Conservation (phyloP, 92 coral and sea anemone genomes). For the Meandrina meandrites region DNA sequence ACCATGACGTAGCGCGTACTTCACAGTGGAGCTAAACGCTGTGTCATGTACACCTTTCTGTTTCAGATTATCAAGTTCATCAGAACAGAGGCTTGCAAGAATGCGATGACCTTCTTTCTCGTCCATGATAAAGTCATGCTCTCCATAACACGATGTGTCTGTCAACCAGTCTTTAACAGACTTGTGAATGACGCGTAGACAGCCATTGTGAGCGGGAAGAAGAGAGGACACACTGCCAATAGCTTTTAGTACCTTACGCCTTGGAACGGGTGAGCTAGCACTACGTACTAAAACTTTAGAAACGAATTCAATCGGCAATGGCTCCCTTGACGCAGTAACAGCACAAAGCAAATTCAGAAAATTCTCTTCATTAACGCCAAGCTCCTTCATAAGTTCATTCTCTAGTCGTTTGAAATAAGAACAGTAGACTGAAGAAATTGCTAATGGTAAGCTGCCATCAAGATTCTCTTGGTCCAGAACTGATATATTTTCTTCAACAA, state of each 20-base stretch:
- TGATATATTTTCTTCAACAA: neutral
- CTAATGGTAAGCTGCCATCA: neutral
- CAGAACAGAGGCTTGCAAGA: conserved; percentile 45
- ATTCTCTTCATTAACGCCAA: neutral
- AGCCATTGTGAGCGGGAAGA: conserved; percentile 45
- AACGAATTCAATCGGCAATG: conserved; percentile 6
- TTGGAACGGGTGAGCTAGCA: too few relatives aligned
- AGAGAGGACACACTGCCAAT: conserved; percentile 42
- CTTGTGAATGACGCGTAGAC: conserved; percentile 48
- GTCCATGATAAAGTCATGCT: conserved; percentile 31
- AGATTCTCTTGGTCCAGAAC: neutral
- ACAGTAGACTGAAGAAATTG: conserved; percentile 16
- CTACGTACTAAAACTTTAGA: conserved; percentile 12
- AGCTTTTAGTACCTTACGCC: neutral
- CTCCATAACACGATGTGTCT: neutral
- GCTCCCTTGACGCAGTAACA: conserved; percentile 6
- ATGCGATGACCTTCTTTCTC: conserved; percentile 52
- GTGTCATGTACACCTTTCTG: neutral
- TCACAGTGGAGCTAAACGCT: neutral
- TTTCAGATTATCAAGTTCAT: conserved; percentile 25
- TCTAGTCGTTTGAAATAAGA: neutral
- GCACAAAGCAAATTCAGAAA: conserved; percentile 9
- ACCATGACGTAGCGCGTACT: conserved; percentile 24
- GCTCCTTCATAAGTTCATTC: neutral
- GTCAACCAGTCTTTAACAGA: conserved; percentile 42